phyloP scores from a whole-genome alignment of 2,113 vertebrate genomes.

The Pachycephala philippinensis region DNA sequence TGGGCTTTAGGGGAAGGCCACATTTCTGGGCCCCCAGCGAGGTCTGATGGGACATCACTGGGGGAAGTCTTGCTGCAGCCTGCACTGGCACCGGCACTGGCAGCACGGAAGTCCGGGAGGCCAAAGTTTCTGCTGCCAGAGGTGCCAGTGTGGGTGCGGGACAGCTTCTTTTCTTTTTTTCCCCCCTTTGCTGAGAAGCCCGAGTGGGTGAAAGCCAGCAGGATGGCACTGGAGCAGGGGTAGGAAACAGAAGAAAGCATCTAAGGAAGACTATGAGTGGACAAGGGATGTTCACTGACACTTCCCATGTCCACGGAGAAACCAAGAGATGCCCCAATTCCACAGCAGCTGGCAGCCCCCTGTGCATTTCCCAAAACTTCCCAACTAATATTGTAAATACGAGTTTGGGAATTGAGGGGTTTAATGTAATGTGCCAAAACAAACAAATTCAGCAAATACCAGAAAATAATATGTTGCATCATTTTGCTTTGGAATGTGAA shows the following conservation, averaged over 20 bases:
- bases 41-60: not conserved
- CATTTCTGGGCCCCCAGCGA: accelerated
- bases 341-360: not conserved
- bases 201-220: not conserved
- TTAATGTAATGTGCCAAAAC: not conserved
- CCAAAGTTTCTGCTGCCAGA: not conserved
- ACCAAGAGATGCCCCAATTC: not conserved
- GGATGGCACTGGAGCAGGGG: not conserved
- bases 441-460: not conserved
- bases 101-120: accelerated
- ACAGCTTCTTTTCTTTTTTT: too few species aligned
- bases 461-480: not conserved
- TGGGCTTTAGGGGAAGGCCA: not conserved
- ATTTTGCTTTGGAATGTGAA: not conserved
- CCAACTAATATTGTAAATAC: not conserved
- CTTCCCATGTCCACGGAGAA: not conserved
- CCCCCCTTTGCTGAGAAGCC: too few species aligned
- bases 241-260: not conserved
- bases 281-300: not conserved
- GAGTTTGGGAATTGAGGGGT: not conserved
- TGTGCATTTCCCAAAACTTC: not conserved
- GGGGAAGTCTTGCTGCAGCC: not conserved
- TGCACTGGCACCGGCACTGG: not conserved
- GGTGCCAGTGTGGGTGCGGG: accelerated
- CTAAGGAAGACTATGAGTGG: not conserved